Evolutionary conservation across 1,140 invertebrate genomes (phyloP).

Genomic region (Drosophila asahinai): DNA sequence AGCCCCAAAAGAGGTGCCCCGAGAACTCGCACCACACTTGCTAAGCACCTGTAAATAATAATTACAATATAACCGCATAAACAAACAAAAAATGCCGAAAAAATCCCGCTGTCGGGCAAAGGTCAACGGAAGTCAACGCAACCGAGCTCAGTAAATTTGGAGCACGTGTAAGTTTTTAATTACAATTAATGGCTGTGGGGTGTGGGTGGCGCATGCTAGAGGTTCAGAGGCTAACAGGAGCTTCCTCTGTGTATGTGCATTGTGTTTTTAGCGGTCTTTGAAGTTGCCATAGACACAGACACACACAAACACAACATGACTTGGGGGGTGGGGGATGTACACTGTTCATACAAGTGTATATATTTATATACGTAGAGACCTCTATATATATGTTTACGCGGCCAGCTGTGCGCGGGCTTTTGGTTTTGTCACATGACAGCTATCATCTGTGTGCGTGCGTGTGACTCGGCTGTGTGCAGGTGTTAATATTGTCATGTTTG

Average conservation of each 20-base stretch:
- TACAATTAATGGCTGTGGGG: constrained; percentile 61
- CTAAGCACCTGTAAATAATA: constrained; percentile 62
- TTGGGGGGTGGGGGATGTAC: not conserved
- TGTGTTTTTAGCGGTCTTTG: constrained; percentile 57
- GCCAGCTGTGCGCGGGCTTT: constrained; percentile 31
- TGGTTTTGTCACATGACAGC: constrained; percentile 46
- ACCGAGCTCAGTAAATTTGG: constrained; percentile 47
- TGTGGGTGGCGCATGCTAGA: not conserved
- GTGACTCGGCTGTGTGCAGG: constrained; percentile 30
- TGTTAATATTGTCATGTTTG: constrained; percentile 66
- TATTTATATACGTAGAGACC: not conserved
- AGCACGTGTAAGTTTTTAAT: constrained; percentile 81
- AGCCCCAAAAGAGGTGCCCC: constrained; percentile 22
- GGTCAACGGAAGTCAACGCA: constrained; percentile 53
- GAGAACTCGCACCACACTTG: constrained; percentile 30
- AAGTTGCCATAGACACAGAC: constrained; percentile 46
- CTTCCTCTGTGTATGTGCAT: constrained; percentile 12
- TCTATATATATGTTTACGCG: constrained; percentile 5
- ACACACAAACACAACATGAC: constrained; percentile 15
- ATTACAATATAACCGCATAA: constrained; percentile 55
- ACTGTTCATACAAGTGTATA: not conserved
- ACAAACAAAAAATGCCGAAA: constrained; percentile 21
- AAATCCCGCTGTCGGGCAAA: constrained; percentile 23
- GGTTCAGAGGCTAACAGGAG: constrained; percentile 6
- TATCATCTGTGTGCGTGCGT: constrained; percentile 5